Base-by-base conservation (phyloP, 2,797 vertebrate species). In the Poeciliopsis presidionis region DNA sequence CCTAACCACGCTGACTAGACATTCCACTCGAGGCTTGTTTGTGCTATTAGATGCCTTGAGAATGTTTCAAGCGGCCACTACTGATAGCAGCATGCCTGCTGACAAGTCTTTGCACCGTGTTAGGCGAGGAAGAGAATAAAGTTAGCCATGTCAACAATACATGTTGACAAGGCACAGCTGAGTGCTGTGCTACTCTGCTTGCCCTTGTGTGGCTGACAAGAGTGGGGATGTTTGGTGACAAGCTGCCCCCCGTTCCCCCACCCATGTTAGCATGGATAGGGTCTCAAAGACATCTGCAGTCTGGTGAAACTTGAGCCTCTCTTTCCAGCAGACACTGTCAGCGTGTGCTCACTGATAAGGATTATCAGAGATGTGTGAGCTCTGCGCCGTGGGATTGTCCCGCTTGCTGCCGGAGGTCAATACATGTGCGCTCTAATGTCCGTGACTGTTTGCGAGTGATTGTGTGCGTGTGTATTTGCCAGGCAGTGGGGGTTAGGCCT, bases 211-310 rank as follows among this genome's bases (percentile, higher is more conserved):
- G 36, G 20, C 70, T 90, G 90, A 90, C 90, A 78, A 79, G 79
- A 79, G 74, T 63, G 74, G 77, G 81, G 83, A 85, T 88, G 85
- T 88, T 84, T 63, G 81, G 70, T 87, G 92, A 94, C 86, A 90
- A 92, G 83, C 90, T 89, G 85, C 92, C 92, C 91, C 90, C 92
- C 89, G 91, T 93, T 92, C 89, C 61, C 67, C 55, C 81, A 83
- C 81, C 87, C 86, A 81, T 88, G 90, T 90, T 88, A 78, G 84
- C 84, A 72, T 79, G 84, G 82, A 84, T 61, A 46, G 87, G 92
- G 93, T 94, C 93, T 93, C 89, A 80, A 78, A 90, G 91, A 90
- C 86, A 91, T 92, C 89, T 84, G 84, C 86, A 86, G 79, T 86
- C 87, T 84, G 81, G 79, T 80, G 89, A 89, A 91, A 93, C 88